phyloP scores from a whole-genome alignment of 2,797 vertebrate genomes.

The Streptopelia turtur region DNA sequence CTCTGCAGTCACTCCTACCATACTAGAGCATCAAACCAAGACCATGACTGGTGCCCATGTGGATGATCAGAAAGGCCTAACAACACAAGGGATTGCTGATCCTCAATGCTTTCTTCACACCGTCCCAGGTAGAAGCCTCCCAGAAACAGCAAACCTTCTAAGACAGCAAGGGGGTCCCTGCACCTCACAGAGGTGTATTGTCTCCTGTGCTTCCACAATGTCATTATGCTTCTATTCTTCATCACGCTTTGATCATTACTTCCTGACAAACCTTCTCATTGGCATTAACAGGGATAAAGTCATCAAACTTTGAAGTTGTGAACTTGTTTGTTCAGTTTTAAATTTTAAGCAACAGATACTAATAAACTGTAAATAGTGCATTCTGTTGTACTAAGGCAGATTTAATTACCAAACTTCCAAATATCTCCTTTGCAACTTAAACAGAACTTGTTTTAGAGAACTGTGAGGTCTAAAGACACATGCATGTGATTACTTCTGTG shows the following conservation, averaged over 20 bases:
- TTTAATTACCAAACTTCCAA: neutral
- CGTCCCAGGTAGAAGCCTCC: neutral
- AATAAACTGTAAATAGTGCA: neutral
- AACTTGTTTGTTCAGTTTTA: neutral
- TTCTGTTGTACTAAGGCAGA: neutral
- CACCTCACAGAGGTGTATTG: accelerated
- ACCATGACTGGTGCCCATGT: neutral
- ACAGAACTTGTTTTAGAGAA: neutral
- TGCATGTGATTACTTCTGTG: neutral
- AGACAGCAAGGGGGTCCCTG: accelerated
- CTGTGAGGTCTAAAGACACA: neutral
- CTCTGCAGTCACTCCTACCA: neutral
- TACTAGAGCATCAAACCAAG: neutral
- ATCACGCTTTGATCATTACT: neutral
- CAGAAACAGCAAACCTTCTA: neutral
- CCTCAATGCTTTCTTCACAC: neutral
- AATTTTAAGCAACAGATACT: neutral
- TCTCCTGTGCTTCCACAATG: neutral
- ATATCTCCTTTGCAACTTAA: neutral
- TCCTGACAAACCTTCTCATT: neutral
- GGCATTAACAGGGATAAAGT: neutral
- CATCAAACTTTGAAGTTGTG: neutral
- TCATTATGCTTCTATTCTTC: neutral
- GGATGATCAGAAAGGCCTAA: neutral
- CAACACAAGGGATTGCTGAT: neutral